Base-by-base conservation (phyloP, 2,797 vertebrate species). In the Cirrhinus mrigala region DNA sequence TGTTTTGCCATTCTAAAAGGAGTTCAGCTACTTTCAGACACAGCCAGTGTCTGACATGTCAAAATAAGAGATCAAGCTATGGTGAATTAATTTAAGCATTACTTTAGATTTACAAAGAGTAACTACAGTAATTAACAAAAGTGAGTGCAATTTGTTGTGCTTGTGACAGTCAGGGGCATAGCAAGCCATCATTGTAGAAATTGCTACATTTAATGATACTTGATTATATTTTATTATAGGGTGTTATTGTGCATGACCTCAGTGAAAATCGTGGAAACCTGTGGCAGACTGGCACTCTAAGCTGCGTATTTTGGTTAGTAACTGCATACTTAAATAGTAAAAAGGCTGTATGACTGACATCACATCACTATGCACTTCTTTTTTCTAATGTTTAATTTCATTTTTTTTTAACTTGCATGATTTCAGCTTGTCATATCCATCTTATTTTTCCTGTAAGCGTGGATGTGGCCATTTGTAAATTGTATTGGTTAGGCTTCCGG, bases 51-150 rank as follows among this genome's bases (percentile, higher is more conserved):
- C 10, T 56, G 8, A 1, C n/a, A n/a, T n/a, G 22, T 58, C 22
- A 58, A 1, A 3, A 58, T 58, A 58, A n/a, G 56, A 58, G 18
- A 40, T 79, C 44, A 50, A n/a, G 46, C 20, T 50, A 33, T 9
- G n/a, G 66, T 29, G 8, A 66, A 52, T 66, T 52, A 52, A 66
- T 52, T n/a, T 52, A 15, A 69, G 15, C 66, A 70, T 81, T 83
- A 37, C 15, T 75, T 83, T 4, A 52, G 58, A 73, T 74, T 82
- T 50, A 62, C 29, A 83, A 84, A 76, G 14, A 46, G 22, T 77
- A 15, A 29, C n/a, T 54, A 29, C 74, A 69, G n/a, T 78, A 78
- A 22, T 29, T 44, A 18, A 78, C 33, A 46, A n/a, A 50, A 33
- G 7, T 29, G 27, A 37, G 70, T 82, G 27, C 14, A 48, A 24